phyloP scores from a whole-genome alignment of 1,140 invertebrate species.

The Scaptomyza montana region DNA sequence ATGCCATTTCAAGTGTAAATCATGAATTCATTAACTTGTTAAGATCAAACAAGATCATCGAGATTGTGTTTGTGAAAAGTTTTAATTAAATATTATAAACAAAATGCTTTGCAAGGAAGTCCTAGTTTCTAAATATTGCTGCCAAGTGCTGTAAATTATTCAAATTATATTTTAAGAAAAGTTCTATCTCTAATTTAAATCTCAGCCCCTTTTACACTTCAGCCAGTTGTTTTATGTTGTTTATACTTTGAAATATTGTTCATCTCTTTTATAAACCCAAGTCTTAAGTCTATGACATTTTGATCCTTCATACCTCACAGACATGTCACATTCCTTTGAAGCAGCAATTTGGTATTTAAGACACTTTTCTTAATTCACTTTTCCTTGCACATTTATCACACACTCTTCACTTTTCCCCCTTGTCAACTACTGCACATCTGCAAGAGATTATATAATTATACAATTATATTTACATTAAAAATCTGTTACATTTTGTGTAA shows the following conservation, averaged over 20 bases:
- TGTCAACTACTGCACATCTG: slow-evolving; percentile 47
- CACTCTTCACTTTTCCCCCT: slow-evolving; percentile 15
- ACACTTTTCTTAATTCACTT: slow-evolving; percentile 28
- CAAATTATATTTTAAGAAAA: too few relatives aligned
- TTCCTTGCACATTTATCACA: slow-evolving; percentile 19
- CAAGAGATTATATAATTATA: slow-evolving; percentile 75
- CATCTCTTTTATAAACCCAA: slow-evolving; percentile 1
- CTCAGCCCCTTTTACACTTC: not conserved
- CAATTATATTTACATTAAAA: slow-evolving; percentile 82
- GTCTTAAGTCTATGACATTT: slow-evolving; percentile 26
- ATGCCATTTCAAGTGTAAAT: not conserved
- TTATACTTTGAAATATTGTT: slow-evolving; percentile 9
- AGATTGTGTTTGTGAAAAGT: too few relatives aligned
- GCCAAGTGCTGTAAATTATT: too few relatives aligned
- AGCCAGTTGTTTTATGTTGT: not conserved
- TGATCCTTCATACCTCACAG: slow-evolving; percentile 29
- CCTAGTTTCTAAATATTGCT: too few relatives aligned
- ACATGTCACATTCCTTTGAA: slow-evolving; percentile 24
- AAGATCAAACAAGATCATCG: too few relatives aligned
- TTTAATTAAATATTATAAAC: too few relatives aligned
- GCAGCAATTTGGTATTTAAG: slow-evolving; percentile 13
- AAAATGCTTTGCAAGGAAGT: too few relatives aligned
- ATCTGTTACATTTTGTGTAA: slow-evolving; percentile 69
- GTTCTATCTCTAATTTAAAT: not conserved
- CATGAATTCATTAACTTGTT: too few relatives aligned